phyloP scores from a whole-genome alignment of 2,888 invertebrate species.

The Carpatolechia fugitivella region DNA sequence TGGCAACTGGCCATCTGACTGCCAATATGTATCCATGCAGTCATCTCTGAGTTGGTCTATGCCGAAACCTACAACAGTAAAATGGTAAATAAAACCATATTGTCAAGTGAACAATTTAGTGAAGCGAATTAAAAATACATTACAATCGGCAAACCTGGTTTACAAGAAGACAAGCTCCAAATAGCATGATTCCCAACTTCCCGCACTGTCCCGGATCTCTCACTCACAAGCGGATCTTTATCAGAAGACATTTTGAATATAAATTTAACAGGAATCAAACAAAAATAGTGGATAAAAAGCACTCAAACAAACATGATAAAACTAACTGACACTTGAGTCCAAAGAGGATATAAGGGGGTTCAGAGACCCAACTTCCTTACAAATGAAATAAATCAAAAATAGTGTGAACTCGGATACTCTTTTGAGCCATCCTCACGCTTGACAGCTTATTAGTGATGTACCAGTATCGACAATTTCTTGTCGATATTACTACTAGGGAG shows the following conservation, averaged over 20 bases:
- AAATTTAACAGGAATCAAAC: too few species aligned
- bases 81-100: not conserved
- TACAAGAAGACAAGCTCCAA: conserved; percentile 99
- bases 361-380: too few species aligned
- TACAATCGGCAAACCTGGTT: conserved; percentile 84
- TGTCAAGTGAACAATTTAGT: not conserved
- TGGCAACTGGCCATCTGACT: conserved; percentile 98
- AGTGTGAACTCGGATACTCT: too few species aligned
- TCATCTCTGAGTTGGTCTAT: conserved; percentile 97
- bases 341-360: too few species aligned
- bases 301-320: too few species aligned
- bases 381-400: too few species aligned
- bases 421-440: too few species aligned
- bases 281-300: too few species aligned
- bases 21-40: conserved; percentile 99
- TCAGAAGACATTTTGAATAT: conserved; percentile 51
- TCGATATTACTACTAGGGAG: too few species aligned
- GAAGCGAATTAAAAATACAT: not conserved
- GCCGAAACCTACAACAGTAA: conserved; percentile 89
- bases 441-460: too few species aligned
- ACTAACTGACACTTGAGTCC: too few species aligned
- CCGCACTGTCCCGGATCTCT: conserved; percentile 71
- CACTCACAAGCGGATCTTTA: conserved; percentile 70
- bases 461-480: too few species aligned
- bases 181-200: conserved; percentile 97